Conservation (phyloP, 2,797 vertebrate genomes). For the Ptychobarbus kaznakovi region DNA sequence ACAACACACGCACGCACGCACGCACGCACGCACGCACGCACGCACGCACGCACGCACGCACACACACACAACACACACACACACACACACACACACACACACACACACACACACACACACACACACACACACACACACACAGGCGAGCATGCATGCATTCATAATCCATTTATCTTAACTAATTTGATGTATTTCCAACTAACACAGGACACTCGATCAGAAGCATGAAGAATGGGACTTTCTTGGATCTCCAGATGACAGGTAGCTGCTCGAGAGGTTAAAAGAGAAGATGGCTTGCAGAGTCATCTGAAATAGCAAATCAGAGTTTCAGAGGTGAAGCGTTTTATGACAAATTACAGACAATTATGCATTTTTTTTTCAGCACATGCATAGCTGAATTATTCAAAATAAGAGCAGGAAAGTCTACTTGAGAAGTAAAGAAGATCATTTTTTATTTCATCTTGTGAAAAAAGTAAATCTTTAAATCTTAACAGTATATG, state of each 20-base stretch:
- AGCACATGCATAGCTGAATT: not conserved
- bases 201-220: not conserved
- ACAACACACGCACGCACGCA: conserved; percentile 44
- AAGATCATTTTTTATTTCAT: not conserved
- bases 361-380: no score
- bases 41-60: conserved; percentile 45
- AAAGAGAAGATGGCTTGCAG: no score
- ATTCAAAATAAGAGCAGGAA: not conserved
- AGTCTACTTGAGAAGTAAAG: not conserved
- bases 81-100: conserved; percentile 49
- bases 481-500: not conserved
- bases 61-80: conserved; percentile 26
- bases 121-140: conserved; percentile 45
- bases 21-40: conserved; percentile 42
- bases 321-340: not conserved
- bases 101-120: conserved; percentile 32
- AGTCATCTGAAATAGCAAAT: not conserved
- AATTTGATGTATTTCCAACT: not conserved
- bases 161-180: not conserved
- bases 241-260: not conserved
- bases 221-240: not conserved
- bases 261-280: not conserved
- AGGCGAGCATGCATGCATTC: conserved; percentile 29
- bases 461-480: not conserved
- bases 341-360: not conserved